Evolutionary conservation across 2,888 invertebrate species (phyloP), one percentile per base, ranked within the genome.

Genomic region (Camptogramma bilineatum): DNA sequence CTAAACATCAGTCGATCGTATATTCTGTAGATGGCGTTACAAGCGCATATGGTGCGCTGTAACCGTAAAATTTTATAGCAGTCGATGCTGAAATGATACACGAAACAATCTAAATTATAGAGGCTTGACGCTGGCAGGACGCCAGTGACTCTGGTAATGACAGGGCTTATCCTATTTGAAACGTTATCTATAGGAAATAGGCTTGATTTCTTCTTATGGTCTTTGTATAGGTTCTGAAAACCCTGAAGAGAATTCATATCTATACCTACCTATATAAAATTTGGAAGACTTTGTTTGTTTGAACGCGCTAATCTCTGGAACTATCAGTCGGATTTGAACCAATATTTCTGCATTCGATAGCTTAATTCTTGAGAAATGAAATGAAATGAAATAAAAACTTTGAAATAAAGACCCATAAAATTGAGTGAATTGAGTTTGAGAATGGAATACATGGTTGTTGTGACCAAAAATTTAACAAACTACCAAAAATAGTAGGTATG

Each of bases 11-110:
- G 63, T 63, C 64, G 65, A 62, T 64, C 66, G 53, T 78, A 79
- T 76, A 76, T 79, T 71, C 70, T 66, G 70, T 74, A 72, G 77
- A 73, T 76, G 77, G 72, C 73, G 75, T 75, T 82, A 80, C 78
- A 79, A 73, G 75, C 81, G 82, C 89, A 87, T 82, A 85, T 86
- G 90, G 86, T 82, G 79, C 79, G 82, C 87, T 83, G 88, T 91
- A 88, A 89, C 84, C 90, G 83, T 92, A 88, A 92, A 92, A 92
- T 92, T 93, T 92, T 91, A 92, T 91, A 86, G 91, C 76, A 82
- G 85, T 85, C 87, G 87, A 90, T 89, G 87, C 87, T 87, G 83
- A 91, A 92, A 90, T 93, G 92, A 93, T 90, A 91, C 91, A 91
- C 87, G 90, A 88, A 92, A 91, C 91, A 90, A 90, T 90, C 86